These are phyloP conservation scores for Prolemur simus DNA, from an alignment of 2,113 vertebrate species.

Conservation along the genomic window DNA sequence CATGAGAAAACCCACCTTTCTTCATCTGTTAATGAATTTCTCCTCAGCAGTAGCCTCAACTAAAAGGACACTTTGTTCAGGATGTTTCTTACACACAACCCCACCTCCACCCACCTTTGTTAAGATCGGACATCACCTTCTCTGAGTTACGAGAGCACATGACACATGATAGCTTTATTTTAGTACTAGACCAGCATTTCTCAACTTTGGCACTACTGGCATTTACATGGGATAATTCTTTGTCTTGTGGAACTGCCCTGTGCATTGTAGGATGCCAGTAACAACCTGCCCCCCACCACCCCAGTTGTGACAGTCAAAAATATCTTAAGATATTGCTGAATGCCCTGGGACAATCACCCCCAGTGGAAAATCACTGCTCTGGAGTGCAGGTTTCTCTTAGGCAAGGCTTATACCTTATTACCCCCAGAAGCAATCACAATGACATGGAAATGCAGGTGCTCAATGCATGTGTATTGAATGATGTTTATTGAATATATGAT, in stretches of 20 bases:
- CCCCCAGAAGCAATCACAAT: background rate
- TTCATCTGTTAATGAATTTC: background rate
- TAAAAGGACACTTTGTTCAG: background rate
- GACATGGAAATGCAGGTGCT: background rate
- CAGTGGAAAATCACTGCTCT: background rate
- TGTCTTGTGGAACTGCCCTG: background rate
- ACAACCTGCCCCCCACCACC: background rate
- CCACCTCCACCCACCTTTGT: background rate
- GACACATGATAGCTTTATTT: no score
- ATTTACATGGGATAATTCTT: background rate
- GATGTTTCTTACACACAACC: background rate
- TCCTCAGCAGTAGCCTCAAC: background rate
- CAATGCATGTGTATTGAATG: background rate
- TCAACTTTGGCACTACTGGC: background rate
- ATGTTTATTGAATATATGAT: background rate
- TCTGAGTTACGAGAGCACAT: background rate
- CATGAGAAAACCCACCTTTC: background rate
- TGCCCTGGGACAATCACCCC: rapidly evolving
- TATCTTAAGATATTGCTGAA: background rate
- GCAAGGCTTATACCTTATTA: background rate
- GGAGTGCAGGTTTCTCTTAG: background rate
- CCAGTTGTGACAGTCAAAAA: background rate
- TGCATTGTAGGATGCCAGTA: rapidly evolving
- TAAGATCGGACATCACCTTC: background rate
- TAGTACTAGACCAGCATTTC: background rate